Evolutionary conservation across 2,797 vertebrate genomes (phyloP).

Genomic region (Diglossa cyanea): DNA sequence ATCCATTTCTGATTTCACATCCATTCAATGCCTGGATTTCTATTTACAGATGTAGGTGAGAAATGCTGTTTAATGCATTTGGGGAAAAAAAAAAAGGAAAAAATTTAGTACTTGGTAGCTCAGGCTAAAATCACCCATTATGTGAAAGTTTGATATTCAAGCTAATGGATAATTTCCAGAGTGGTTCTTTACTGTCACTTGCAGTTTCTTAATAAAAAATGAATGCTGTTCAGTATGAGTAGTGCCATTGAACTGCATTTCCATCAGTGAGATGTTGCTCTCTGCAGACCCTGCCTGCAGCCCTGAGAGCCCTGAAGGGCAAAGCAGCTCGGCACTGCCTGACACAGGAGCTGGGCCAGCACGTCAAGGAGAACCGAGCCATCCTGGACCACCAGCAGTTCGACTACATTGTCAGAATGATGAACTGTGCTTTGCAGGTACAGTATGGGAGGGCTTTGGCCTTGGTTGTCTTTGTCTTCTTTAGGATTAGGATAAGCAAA

Average conservation of each 20-base stretch:
- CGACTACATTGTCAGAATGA: constrained; percentile 94
- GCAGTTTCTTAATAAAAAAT: not conserved
- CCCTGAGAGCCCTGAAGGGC: constrained; percentile 94
- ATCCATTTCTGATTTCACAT: not conserved
- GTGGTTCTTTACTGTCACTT: not conserved
- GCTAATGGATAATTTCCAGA: not conserved
- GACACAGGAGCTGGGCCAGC: constrained; percentile 89
- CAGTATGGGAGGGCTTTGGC: not conserved
- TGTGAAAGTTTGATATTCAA: not conserved
- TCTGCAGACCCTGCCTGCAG: constrained; percentile 89
- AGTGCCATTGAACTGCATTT: not conserved
- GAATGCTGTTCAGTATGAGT: not conserved
- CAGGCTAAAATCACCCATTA: not conserved
- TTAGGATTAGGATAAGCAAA: not conserved
- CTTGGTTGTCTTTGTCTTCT: not conserved
- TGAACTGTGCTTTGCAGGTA: constrained; percentile 98
- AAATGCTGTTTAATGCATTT: not conserved
- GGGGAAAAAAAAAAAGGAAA: fast-evolving
- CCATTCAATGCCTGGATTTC: not conserved
- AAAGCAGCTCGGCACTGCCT: constrained; percentile 94
- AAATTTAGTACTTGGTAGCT: not conserved
- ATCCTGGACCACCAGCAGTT: constrained; percentile 98
- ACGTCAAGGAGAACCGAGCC: constrained; percentile 93
- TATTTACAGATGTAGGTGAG: not conserved
- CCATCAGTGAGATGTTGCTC: not conserved